Base-by-base conservation (phyloP, 1,140 invertebrate species). In the Antheraea mylitta region DNA sequence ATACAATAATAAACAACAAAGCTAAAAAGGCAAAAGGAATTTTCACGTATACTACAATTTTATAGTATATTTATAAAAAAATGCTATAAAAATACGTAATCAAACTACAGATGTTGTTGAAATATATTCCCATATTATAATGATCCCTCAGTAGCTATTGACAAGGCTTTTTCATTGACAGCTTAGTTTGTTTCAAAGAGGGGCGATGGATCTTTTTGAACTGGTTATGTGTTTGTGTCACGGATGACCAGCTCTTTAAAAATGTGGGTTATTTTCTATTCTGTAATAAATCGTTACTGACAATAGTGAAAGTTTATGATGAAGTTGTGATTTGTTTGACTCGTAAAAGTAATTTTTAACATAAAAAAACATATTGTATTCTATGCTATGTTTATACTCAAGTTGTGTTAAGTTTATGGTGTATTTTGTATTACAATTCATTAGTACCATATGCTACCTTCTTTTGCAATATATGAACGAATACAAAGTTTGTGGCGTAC, bases 111-210 rank as follows among this genome's bases (percentile, higher is more conserved):
- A 10, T 37, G 4, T 37, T 63, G 61, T 63, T 16, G 61, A 63
- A 63, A 63, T 63, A 19, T 30, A 4, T 37, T 7, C 6, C 61
- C 61, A 63, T 7, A 63, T n/a, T 63, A 63, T 36, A 16, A 37
- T 37, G 61, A 63, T 30, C 61, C 37, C n/a, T 63, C 30, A 36
- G 13, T 36, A 30, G 18, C 7, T 63, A 63, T 37, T 63, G 61
- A 37, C 22, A n/a, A 37, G 30, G 30, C 4, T n/a, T 3, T 3
- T 63, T 30, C 3, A 36, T n/a, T n/a, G 22, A 36, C 11, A 63
- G n/a, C 37, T 36, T 63, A 63, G 61, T 37, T 63, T 37, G 61
- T 63, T 63, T 37, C 22, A 37, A 63, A 63, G 22, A 63, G 8
- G 19, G 45, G 16, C 16, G 7, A n/a, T 3, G 10, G 61, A 0